phyloP scores from a whole-genome alignment of 2,888 invertebrate genomes.

The Ochropacha duplaris region DNA sequence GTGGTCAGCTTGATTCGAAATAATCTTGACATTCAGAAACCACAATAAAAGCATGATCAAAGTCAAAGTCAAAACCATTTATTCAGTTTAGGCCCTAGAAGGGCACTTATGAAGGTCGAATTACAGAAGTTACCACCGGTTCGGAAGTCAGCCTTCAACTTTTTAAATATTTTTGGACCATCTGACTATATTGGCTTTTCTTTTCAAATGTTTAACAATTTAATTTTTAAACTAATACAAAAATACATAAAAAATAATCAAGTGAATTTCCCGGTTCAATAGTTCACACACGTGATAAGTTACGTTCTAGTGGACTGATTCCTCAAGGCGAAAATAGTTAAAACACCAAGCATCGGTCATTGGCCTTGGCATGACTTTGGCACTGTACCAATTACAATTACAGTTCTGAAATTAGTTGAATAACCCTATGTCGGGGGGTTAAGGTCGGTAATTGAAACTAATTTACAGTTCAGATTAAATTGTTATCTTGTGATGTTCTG shows the following conservation, averaged over 20 bases:
- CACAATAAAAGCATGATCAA: neutral
- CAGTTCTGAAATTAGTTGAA: constrained; percentile 2
- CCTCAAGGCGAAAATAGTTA: constrained; percentile 46
- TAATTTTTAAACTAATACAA: no score
- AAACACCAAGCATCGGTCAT: constrained; percentile 47
- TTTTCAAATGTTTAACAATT: no score
- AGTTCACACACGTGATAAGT: neutral
- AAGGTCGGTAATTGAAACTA: constrained; percentile 13
- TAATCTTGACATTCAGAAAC: neutral
- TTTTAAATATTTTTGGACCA: no score
- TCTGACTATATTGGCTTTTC: no score
- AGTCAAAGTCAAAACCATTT: no score
- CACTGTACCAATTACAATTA: constrained; percentile 38
- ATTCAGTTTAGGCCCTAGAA: no score
- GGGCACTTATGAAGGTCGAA: no score
- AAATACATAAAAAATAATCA: no score
- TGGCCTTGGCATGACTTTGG: constrained; percentile 56
- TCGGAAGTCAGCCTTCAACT: no score
- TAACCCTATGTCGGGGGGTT: constrained; percentile 7
- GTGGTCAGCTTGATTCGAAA: neutral
- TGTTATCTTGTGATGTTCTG: constrained; percentile 1
- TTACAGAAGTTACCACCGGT: no score
- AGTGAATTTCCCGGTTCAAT: neutral
- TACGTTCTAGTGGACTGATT: constrained; percentile 6
- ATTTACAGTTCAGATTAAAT: constrained; percentile 1